Percentiles rank a stretch among this genome's conserved stretches.
Conservation (phyloP, 1,140 invertebrate species). For the Euura lappo region DNA sequence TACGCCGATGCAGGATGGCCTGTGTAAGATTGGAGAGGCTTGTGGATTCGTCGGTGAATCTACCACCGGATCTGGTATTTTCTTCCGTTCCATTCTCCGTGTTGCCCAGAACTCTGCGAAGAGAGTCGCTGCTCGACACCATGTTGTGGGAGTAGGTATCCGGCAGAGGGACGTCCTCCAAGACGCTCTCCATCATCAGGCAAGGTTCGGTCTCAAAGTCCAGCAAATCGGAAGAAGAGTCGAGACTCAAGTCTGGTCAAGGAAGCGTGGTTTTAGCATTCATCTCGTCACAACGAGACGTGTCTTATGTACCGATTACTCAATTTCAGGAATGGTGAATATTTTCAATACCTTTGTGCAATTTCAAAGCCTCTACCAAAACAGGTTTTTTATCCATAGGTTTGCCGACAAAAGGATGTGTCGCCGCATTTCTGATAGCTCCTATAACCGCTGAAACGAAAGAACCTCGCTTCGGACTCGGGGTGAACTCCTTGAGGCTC, state of each 20-base stretch:
- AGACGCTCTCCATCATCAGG: conserved; percentile 76
- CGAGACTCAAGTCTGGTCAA: conserved; percentile 47
- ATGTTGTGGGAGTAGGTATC: conserved; percentile 74
- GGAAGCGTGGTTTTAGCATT: too few relatives aligned
- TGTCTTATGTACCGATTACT: neutral
- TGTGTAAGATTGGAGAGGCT: conserved; percentile 56
- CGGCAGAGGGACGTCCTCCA: conserved; percentile 69
- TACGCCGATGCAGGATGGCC: conserved; percentile 53
- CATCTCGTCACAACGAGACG: too few relatives aligned
- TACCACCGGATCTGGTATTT: conserved; percentile 33
- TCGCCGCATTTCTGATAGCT: conserved; percentile 70
- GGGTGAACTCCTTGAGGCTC: conserved; percentile 58
- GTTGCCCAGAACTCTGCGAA: conserved; percentile 51
- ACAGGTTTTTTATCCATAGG: conserved; percentile 43
- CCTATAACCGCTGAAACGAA: conserved; percentile 73
- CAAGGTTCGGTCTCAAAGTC: conserved; percentile 82
- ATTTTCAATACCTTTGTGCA: conserved; percentile 44
- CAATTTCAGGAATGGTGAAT: neutral
- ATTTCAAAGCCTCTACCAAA: conserved; percentile 37
- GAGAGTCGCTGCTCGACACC: conserved; percentile 66
- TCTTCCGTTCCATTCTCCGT: conserved; percentile 49
- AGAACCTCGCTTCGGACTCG: conserved; percentile 68
- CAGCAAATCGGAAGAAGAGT: conserved; percentile 70
- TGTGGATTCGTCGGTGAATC: conserved; percentile 47
- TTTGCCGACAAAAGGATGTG: conserved; percentile 58